Base-by-base conservation (phyloP, 2,797 vertebrate species). In the Centroberyx gerrardi region DNA sequence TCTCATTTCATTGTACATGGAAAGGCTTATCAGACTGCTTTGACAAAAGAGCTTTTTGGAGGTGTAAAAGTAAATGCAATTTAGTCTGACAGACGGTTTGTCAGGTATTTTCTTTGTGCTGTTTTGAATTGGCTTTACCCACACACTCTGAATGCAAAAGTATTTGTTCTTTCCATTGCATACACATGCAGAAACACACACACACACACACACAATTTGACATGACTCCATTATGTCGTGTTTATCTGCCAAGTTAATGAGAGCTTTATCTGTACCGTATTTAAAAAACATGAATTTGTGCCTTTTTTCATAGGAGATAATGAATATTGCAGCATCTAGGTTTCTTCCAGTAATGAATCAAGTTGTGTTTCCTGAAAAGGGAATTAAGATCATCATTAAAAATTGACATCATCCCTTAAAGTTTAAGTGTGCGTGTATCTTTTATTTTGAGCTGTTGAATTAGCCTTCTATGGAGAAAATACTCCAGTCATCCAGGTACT, bases 51-150 rank as follows among this genome's bases (percentile, higher is more conserved):
- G 73, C 48, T 49, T 61, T 40, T 53, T 15, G 46, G n/a, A 59
- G 27, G 53, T 42, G 54, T 73, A 27, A 53, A 68, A 64, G 54
- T 61, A 44, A 79, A 85, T 75, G 68, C 38, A 85, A 72, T 87
- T 83, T 62, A 59, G 27, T 62, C 28, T 65, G 76, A 84, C 56
- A 14, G 76, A 72, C 44, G 8, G n/a, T 54, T 55, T 58, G 69
- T 56, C 56, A 17, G 54, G 3, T 64, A 36, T 60, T 74, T 56
- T 62, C 54, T 64, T 59, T 79, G 58, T 74, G 42, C 14, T 1
- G 3, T 40, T 62, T 44, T 58, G 8, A 66, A 69, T 53, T 36
- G 40, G 27, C 22, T 61, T 74, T 54, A 52, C 4, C 2, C 29
- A 51, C 74, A 55, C 36, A 51, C 62, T 22, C 42, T 62, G 42